These are phyloP conservation scores for Sialia sialis DNA, from an alignment of 2,113 vertebrate genomes.

Conservation along the genomic window DNA sequence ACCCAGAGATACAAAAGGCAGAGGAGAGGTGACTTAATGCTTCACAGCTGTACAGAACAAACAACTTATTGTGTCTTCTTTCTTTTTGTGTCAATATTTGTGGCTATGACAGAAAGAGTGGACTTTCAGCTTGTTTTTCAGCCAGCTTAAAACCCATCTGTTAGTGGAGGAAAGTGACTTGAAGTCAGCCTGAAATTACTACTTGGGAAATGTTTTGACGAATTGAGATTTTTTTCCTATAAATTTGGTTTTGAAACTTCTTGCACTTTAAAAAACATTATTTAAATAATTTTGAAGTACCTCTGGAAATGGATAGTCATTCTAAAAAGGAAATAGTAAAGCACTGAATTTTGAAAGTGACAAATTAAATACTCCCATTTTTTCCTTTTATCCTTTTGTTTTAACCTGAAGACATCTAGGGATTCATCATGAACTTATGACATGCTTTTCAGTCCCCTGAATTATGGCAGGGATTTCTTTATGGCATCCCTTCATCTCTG, in stretches of 20 bases:
- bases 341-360: neutral
- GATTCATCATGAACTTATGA: neutral
- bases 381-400: neutral
- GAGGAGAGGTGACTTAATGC: neutral
- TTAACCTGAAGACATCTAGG: neutral
- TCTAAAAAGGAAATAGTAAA: neutral
- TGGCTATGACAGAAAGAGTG: neutral
- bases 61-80: neutral
- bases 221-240: neutral
- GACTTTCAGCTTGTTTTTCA: neutral
- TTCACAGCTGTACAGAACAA: neutral
- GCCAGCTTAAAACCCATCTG: neutral
- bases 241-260: neutral
- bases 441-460: neutral
- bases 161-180: neutral
- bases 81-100: neutral
- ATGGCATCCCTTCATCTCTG: neutral
- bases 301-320: neutral
- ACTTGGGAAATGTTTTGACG: neutral
- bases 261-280: neutral
- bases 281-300: neutral
- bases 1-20: neutral
- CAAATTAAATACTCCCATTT: neutral
- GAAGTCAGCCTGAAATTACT: neutral
- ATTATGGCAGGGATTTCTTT: neutral